phyloP scores from a whole-genome alignment of 2,113 vertebrate species.

The Aptenodytes forsteri region DNA sequence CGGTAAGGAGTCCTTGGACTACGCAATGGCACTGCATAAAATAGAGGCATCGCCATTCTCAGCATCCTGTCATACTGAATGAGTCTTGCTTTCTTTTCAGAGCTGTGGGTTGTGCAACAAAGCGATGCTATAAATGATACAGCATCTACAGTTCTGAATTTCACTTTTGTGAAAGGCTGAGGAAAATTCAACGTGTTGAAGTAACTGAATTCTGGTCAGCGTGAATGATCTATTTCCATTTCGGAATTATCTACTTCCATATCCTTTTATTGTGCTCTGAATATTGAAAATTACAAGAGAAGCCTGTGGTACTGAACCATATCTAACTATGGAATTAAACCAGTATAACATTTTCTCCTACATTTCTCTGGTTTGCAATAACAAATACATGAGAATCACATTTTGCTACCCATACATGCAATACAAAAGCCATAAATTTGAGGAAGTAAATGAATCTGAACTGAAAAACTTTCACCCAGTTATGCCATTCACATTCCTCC shows the following conservation, averaged over 20 bases:
- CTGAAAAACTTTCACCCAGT: slow-evolving; percentile 62
- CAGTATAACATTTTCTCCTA: slow-evolving; percentile 40
- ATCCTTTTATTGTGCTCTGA: slow-evolving; percentile 72
- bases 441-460: slow-evolving; percentile 67
- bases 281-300: slow-evolving; percentile 39
- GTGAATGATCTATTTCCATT: not conserved
- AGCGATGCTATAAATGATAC: not conserved
- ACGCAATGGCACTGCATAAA: not conserved
- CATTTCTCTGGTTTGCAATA: slow-evolving; percentile 61
- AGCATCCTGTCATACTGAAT: not conserved
- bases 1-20: not conserved
- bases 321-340: slow-evolving; percentile 55
- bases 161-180: not conserved
- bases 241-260: slow-evolving; percentile 53
- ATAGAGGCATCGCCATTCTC: not conserved
- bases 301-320: slow-evolving; percentile 43
- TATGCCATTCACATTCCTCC: slow-evolving; percentile 78
- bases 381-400: slow-evolving; percentile 69
- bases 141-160: not conserved
- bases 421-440: slow-evolving; percentile 66
- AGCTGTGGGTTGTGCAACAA: not conserved
- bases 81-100: not conserved
- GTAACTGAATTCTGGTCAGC: slow-evolving; percentile 7
- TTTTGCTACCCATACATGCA: slow-evolving; percentile 72
- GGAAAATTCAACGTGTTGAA: not conserved